These are phyloP conservation scores for Zophobas morio DNA, from an alignment of 1,140 invertebrate species.

Conservation along the genomic window DNA sequence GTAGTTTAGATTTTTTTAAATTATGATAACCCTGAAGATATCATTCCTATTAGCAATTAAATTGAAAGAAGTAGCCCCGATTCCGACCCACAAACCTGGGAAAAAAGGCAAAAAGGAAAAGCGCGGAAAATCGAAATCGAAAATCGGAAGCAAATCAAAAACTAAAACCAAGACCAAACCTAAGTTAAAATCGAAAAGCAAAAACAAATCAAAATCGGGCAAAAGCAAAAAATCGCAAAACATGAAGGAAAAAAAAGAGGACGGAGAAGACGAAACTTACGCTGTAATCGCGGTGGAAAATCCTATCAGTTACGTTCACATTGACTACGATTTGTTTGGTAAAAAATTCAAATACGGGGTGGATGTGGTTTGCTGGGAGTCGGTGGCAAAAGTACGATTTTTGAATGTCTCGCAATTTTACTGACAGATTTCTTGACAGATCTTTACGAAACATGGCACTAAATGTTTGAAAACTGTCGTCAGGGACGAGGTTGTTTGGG, in stretches of 20 bases:
- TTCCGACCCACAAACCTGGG: background rate
- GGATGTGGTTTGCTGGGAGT: constrained; percentile 53
- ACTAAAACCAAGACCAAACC: background rate
- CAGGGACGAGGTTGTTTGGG: constrained; percentile 39
- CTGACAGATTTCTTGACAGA: constrained; percentile 16
- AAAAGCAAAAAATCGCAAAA: constrained; percentile 28
- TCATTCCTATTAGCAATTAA: background rate
- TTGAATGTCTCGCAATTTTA: constrained; percentile 2
- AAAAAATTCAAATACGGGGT: constrained; percentile 49
- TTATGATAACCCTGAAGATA: constrained; percentile 5
- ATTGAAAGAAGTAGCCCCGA: background rate
- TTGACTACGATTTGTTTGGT: constrained; percentile 52
- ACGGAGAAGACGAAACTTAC: background rate
- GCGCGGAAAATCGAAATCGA: background rate
- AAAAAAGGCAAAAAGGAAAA: background rate
- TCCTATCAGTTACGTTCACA: constrained; percentile 31
- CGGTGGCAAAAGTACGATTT: constrained; percentile 50
- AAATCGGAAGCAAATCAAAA: background rate
- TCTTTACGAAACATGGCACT: constrained; percentile 33
- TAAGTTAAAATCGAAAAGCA: background rate
- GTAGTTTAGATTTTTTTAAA: background rate
- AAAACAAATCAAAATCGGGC: background rate
- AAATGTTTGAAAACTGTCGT: constrained; percentile 38
- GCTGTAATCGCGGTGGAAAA: constrained; percentile 26
- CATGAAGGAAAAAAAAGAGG: background rate